Percentiles rank a stretch among this genome's conserved stretches.
phyloP scores from a whole-genome alignment of 2,888 invertebrate genomes.

The Allygus modestus region DNA sequence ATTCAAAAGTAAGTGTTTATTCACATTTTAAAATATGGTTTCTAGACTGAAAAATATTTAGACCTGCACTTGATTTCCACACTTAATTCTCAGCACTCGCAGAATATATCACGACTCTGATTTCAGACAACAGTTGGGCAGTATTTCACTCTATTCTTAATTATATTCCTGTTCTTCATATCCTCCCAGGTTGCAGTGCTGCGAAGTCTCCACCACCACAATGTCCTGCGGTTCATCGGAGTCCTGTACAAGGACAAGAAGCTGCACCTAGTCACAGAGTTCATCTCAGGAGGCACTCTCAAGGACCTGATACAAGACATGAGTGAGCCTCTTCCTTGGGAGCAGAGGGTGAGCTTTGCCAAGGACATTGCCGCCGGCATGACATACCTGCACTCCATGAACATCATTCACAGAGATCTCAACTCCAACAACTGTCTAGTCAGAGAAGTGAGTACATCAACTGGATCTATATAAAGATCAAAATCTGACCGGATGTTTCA shows the following conservation, averaged over 20 bases:
- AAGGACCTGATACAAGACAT: slow-evolving; percentile 90
- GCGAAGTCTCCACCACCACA: slow-evolving; percentile 91
- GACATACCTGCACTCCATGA: slow-evolving; percentile 96
- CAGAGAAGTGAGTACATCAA: slow-evolving; percentile 79
- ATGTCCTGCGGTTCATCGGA: slow-evolving; percentile 94
- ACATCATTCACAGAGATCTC: slow-evolving; percentile 96
- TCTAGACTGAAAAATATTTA: no score
- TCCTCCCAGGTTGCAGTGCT: slow-evolving; percentile 88
- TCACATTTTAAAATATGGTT: no score
- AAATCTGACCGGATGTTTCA: neutral
- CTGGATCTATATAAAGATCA: neutral
- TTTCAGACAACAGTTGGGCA: no score
- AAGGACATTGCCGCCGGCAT: slow-evolving; percentile 96
- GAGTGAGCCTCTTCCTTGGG: slow-evolving; percentile 85
- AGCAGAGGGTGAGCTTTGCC: slow-evolving; percentile 88
- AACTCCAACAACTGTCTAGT: slow-evolving; percentile 98
- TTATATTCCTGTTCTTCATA: no score
- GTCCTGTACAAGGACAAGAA: slow-evolving; percentile 95
- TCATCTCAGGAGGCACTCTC: slow-evolving; percentile 93
- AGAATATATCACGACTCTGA: no score
- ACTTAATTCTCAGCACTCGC: no score
- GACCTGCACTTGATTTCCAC: no score
- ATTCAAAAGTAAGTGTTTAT: no score
- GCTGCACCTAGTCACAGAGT: slow-evolving; percentile 94
- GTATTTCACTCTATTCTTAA: no score